phyloP scores from a whole-genome alignment of 2,113 vertebrate species.

The Sphaerodactylus townsendi region DNA sequence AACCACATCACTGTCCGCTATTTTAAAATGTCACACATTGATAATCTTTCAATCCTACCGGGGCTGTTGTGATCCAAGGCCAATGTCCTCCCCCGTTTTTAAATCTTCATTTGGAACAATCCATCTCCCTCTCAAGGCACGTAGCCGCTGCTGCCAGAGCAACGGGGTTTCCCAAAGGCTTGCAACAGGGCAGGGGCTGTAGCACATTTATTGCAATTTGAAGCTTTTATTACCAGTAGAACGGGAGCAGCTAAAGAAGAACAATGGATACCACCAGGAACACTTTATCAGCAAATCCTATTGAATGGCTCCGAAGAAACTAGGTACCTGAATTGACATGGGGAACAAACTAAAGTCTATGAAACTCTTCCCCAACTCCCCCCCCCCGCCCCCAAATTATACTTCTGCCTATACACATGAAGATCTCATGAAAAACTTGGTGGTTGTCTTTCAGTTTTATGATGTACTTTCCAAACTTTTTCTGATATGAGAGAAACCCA shows the following conservation, averaged over 20 bases:
- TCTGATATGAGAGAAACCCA: neutral
- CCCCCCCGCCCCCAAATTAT: neutral
- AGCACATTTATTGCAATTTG: neutral
- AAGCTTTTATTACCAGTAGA: constrained; percentile 1
- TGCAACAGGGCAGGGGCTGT: too few relatives aligned
- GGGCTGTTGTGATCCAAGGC: too few relatives aligned
- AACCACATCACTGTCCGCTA: too few relatives aligned
- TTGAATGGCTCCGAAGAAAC: neutral
- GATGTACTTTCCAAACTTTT: neutral
- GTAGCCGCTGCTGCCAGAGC: too few relatives aligned
- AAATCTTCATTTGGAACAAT: too few relatives aligned
- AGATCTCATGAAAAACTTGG: neutral
- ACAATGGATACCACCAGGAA: neutral
- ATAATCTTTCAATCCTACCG: too few relatives aligned
- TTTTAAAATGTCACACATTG: too few relatives aligned
- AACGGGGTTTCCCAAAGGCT: too few relatives aligned
- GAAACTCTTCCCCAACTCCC: neutral
- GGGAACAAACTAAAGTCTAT: neutral
- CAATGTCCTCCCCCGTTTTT: too few relatives aligned
- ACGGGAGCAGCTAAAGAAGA: neutral
- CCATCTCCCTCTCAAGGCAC: too few relatives aligned
- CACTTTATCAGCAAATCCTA: neutral
- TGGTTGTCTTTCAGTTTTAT: neutral
- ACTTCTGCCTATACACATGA: neutral
- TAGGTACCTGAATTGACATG: neutral